phyloP scores from a whole-genome alignment of 2,113 vertebrate genomes.

The Thalassarche chlororhynchos region DNA sequence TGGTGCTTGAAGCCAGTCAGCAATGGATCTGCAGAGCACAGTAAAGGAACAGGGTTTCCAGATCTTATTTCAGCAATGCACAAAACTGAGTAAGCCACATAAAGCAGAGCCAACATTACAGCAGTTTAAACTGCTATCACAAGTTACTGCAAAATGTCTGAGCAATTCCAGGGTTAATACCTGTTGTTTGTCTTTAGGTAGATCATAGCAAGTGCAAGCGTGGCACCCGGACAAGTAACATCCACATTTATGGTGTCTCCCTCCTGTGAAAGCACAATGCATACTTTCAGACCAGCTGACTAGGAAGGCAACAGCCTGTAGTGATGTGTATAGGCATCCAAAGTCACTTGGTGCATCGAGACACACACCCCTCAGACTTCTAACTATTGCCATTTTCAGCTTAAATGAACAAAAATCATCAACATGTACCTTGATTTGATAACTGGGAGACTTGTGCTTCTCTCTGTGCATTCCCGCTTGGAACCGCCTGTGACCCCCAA shows the following conservation, averaged over 20 bases:
- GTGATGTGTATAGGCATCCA: accelerated
- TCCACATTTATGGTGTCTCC: constrained; percentile 98
- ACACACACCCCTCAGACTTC: background rate
- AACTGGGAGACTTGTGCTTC: constrained; percentile 97
- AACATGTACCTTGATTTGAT: constrained; percentile 90
- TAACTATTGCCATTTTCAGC: background rate
- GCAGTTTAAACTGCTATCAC: background rate
- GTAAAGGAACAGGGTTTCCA: background rate
- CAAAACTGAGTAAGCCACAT: background rate
- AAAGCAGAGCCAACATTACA: background rate
- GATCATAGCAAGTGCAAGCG: constrained; percentile 96
- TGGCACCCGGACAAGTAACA: constrained; percentile 96
- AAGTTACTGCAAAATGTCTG: background rate
- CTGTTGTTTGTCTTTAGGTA: constrained; percentile 99
- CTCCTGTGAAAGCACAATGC: constrained; percentile 79
- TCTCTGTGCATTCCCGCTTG: constrained; percentile 90
- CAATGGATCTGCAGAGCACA: constrained; percentile 86
- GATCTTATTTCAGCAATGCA: background rate
- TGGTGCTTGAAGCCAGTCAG: constrained; percentile 96
- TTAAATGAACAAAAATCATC: background rate
- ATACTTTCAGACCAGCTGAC: background rate
- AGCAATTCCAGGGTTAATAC: constrained; percentile 59
- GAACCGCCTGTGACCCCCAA: constrained; percentile 92
- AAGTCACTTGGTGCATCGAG: background rate
- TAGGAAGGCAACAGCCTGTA: background rate